Percentiles rank a stretch among this genome's conserved stretches.
These are phyloP conservation scores for Ephestia elutella DNA, from an alignment of 1,140 invertebrate genomes.

Conservation along the genomic window DNA sequence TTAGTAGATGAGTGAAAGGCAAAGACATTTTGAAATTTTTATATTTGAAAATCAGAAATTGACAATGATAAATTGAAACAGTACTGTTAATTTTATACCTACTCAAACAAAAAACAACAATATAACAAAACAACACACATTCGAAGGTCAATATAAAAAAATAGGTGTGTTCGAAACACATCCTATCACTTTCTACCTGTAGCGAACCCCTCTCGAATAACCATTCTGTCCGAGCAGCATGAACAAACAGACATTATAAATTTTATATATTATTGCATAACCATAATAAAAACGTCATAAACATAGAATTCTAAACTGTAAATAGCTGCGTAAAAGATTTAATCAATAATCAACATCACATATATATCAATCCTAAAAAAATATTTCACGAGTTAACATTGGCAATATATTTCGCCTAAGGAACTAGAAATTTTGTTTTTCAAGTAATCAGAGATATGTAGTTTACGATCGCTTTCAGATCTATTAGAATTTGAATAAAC, in stretches of 20 bases:
- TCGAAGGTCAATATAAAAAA: constrained; percentile 31
- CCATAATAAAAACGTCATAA: constrained; percentile 44
- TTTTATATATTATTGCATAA: constrained; percentile 26
- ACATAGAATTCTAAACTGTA: constrained; percentile 40
- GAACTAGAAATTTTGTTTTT: constrained; percentile 17
- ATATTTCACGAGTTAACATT: constrained; percentile 20
- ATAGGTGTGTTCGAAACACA: constrained; percentile 21
- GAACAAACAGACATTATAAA: constrained; percentile 45
- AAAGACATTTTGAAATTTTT: constrained; percentile 47
- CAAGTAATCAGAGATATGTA: not conserved
- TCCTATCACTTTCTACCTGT: constrained; percentile 48
- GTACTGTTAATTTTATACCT: constrained; percentile 45
- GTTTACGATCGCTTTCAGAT: not conserved
- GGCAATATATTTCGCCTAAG: constrained; percentile 23
- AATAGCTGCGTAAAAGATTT: constrained; percentile 11
- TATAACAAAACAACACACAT: constrained; percentile 41
- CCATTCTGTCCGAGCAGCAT: constrained; percentile 64
- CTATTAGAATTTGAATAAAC: not conserved
- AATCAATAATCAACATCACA: constrained; percentile 24
- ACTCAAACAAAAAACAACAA: constrained; percentile 45
- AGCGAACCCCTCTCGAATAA: constrained; percentile 61
- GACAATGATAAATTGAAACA: constrained; percentile 47
- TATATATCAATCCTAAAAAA: constrained; percentile 29
- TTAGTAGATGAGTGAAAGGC: constrained; percentile 42
- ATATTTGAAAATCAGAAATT: constrained; percentile 56